Conservation (phyloP, 2,888 invertebrate species). For the Hartigia nigra region DNA sequence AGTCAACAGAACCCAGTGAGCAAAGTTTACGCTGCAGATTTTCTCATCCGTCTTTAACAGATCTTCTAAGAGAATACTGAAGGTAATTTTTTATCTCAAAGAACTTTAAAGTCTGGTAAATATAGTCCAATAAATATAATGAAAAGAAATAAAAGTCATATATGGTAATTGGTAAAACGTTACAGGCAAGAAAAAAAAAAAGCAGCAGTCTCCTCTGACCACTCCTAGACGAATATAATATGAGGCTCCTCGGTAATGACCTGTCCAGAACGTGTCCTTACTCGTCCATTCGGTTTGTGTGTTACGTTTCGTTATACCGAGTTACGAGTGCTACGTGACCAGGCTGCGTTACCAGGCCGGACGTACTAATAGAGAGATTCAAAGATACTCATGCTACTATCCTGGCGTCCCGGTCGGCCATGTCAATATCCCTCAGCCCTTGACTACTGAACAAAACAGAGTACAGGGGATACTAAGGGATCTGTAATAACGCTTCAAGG, state of each 20-base stretch:
- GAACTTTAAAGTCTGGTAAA: not conserved
- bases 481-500: not conserved
- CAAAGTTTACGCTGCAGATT: not conserved
- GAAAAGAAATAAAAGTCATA: not conserved
- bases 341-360: slow-evolving; percentile 31
- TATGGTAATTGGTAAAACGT: not conserved
- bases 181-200: not conserved
- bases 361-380: slow-evolving; percentile 34
- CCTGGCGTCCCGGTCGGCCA: not conserved
- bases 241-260: not conserved
- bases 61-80: not conserved
- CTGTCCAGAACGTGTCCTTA: not conserved
- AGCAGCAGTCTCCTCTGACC: not conserved
- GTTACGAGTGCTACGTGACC: slow-evolving; percentile 57
- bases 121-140: not conserved
- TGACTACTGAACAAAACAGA: not conserved
- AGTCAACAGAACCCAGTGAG: not conserved
- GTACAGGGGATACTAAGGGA: not conserved
- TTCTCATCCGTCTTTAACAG: not conserved
- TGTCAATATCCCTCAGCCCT: not conserved
- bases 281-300: slow-evolving; percentile 45
- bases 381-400: slow-evolving; percentile 1
- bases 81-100: not conserved
- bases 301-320: slow-evolving; percentile 59
- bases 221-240: not conserved